Conservation (phyloP, 2,888 invertebrate genomes). For the Drosophila prolongata region DNA sequence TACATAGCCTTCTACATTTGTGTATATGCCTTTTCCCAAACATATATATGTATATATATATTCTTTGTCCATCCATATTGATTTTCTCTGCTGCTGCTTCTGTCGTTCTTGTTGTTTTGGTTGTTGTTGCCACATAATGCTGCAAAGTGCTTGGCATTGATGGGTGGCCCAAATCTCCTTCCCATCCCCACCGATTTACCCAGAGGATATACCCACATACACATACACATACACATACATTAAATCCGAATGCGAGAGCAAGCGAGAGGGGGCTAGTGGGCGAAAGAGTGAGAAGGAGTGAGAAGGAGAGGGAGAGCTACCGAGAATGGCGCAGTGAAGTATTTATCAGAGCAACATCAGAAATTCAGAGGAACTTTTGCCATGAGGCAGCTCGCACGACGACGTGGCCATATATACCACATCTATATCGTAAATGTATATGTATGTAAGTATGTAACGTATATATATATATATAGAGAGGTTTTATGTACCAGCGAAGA, state of each 20-base stretch:
- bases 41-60: conserved; percentile 16
- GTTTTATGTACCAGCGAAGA: conserved; percentile 39
- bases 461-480: conserved; percentile 11
- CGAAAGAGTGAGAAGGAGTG: conserved; percentile 9
- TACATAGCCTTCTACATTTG: conserved; percentile 2
- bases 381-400: conserved; percentile 22
- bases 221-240: conserved; percentile 16
- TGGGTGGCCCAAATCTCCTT: conserved; percentile 29
- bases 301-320: conserved; percentile 2
- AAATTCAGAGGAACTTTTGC: conserved; percentile 78
- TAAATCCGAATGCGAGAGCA: neutral
- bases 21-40: conserved; percentile 3
- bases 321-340: conserved; percentile 58
- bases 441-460: conserved; percentile 8
- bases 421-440: conserved; percentile 28
- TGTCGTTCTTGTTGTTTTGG: conserved; percentile 24
- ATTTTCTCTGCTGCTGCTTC: conserved; percentile 49
- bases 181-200: conserved; percentile 11
- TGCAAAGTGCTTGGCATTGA: conserved; percentile 54
- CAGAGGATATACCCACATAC: conserved; percentile 24
- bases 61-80: conserved; percentile 69
- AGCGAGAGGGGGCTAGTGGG: conserved; percentile 4
- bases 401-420: conserved; percentile 60
- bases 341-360: conserved; percentile 83
- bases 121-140: conserved; percentile 61